Evolutionary conservation across 2,797 vertebrate genomes (phyloP), one percentile per base, ranked within the genome.

Genomic region (Karalla daura): DNA sequence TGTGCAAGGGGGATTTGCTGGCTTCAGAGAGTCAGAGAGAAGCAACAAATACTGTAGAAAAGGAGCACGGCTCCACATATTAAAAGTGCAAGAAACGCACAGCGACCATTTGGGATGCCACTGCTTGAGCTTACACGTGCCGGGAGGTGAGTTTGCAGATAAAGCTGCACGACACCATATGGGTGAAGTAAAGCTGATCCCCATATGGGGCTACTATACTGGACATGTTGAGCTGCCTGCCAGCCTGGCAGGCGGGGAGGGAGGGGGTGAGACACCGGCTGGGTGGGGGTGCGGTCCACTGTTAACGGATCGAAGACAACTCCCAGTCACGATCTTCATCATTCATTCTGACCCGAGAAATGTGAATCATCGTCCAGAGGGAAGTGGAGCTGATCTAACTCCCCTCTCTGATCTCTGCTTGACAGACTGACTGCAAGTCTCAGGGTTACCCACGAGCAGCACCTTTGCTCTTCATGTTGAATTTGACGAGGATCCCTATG

Each of bases 121-220:
- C n/a, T 33, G 68, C 35, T 20, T 0, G 20, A 73, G 59, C 56
- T 47, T 45, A 64, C 82, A 80, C 74, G 73, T 81, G 85, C 73
- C 55, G 65, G 55, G 7, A 9, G 37, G 62, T 46, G 63, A 63
- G 71, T 11, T 25, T 70, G 61, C 49, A 64, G 55, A 46, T 73
- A 66, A n/a, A 41, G 78, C 24, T 56, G 47, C 76, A 43, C n/a
- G 33, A 75, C 73, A 82, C 64, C 89, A 88, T 89, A 86, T 76
- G 88, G 89, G 75, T 50, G 44, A 86, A 84, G 70, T 77, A 82
- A 88, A 84, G 83, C 88, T 86, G 36, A 53, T 61, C 41, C 53
- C 65, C 68, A 75, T 74, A 74, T 68, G 53, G 76, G 56, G 72
- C 80, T 73, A 44, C 10, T 30, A 81, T 73, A 44, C 10, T 30